Base-by-base conservation (phyloP, 2,797 vertebrate genomes). In the Pipistrellus kuhlii region DNA sequence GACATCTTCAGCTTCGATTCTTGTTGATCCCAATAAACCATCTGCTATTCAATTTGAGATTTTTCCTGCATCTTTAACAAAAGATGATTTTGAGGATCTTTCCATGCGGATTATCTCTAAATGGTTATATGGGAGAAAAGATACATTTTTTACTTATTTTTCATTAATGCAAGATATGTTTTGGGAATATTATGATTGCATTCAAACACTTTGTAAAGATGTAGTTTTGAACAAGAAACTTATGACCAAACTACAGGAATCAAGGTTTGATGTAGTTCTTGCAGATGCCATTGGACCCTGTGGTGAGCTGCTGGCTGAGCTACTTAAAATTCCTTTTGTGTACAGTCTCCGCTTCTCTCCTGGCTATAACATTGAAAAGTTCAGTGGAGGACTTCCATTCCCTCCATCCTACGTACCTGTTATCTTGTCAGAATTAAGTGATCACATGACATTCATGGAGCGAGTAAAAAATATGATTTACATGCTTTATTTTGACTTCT, bases 321-420 rank as follows among this genome's bases (percentile, higher is more conserved):
- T 92, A 27, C 96, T 99, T 88, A 95, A 95, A 0, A 77, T 98
- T 41, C 98, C 98, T 0, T 97, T 98, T 0, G 51, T 99, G 5
- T 98, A 97, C 21, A 97, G 98, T 12, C 85, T 98, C 1, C 94
- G 98, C 4, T 98, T 98, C 90, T 98, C 98, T 46, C 0, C 98
- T 0, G 98, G 95, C 12, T 91, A 98, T 8, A 48, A 48, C 1
- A 7, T 89, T 48, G 98, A 98, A 95, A 97, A 97, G 23, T 83
- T 97, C 7, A 98, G 59, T 0, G 98, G 97, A 57, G 96, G 97
- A 76, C 95, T 98, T 18, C 97, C 97, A 0, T 62, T 97, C 10
- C 98, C 98, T 68, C 73, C 73, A 4, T n/a, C 73, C 46, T 76
- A 76, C 0, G 97, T 97, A 20, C 96, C 97, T 85, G 57, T 87